Evolutionary conservation across 2,888 invertebrate genomes (phyloP).

Genomic region (Temnothorax rugatulus): DNA sequence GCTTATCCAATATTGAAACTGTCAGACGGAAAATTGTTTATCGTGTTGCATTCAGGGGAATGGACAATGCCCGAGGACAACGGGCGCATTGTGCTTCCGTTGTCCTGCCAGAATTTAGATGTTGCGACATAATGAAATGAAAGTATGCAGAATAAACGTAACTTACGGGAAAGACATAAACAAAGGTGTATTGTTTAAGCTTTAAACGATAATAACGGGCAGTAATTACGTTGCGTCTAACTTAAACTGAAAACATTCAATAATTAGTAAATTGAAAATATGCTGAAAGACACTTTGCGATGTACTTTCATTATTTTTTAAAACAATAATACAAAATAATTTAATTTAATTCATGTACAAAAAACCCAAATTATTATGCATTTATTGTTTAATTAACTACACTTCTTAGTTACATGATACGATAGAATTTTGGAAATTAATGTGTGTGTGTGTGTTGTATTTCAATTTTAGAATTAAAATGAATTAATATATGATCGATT

Average conservation of each 20-base stretch:
- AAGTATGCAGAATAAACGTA: conserved; percentile 2
- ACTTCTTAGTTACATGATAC: neutral
- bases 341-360: neutral
- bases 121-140: neutral
- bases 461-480: neutral
- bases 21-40: conserved; percentile 33
- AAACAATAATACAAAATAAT: neutral
- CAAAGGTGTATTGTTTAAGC: neutral
- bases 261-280: neutral
- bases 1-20: conserved; percentile 33
- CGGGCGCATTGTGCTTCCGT: neutral
- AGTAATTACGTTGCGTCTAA: neutral
- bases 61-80: conserved; percentile 21
- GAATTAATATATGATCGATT: neutral
- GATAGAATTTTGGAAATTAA: neutral
- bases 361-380: neutral
- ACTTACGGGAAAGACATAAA: neutral
- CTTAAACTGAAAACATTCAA: neutral
- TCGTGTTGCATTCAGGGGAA: neutral
- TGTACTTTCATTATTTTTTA: neutral
- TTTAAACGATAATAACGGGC: neutral
- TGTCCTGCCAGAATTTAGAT: conserved; percentile 1
- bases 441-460: neutral
- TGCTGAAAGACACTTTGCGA: too few species aligned
- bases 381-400: neutral